Percentiles rank a stretch among this genome's conserved stretches.
Conservation (phyloP, 2,797 vertebrate species). For the Oreochromis grahami region DNA sequence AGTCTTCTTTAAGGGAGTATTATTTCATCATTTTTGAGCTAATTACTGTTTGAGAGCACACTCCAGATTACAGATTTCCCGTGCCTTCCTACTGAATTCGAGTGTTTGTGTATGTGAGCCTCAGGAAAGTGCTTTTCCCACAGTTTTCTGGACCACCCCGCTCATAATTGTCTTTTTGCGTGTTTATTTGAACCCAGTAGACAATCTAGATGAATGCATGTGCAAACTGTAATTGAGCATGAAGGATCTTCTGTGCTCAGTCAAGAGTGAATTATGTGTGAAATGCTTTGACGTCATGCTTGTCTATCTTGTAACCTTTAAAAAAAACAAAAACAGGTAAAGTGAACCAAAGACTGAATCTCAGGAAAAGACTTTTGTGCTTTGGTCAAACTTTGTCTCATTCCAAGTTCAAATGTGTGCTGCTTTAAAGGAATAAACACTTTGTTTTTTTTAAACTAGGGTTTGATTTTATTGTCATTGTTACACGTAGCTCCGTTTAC, state of each 20-base stretch:
- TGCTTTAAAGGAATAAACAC: neutral
- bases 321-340: neutral
- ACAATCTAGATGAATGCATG: neutral
- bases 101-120: slow-evolving; percentile 31
- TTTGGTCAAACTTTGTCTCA: neutral
- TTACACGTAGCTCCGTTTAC: neutral
- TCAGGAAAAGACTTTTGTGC: slow-evolving; percentile 20
- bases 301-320: neutral
- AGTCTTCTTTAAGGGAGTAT: neutral
- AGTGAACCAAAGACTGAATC: slow-evolving; percentile 45
- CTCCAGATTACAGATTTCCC: slow-evolving; percentile 9
- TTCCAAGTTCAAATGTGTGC: neutral
- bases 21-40: neutral
- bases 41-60: slow-evolving; percentile 36
- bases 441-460: neutral
- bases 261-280: neutral
- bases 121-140: slow-evolving; percentile 25
- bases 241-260: neutral
- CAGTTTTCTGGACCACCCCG: slow-evolving; percentile 27
- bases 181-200: slow-evolving; percentile 7
- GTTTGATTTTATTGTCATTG: slow-evolving; percentile 6
- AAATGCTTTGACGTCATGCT: neutral
- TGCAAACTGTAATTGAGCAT: slow-evolving; percentile 37
- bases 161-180: slow-evolving; percentile 6
- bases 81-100: slow-evolving; percentile 46